These are phyloP conservation scores for Onthophagus taurus DNA, from an alignment of 1,140 invertebrate species.

Conservation along the genomic window DNA sequence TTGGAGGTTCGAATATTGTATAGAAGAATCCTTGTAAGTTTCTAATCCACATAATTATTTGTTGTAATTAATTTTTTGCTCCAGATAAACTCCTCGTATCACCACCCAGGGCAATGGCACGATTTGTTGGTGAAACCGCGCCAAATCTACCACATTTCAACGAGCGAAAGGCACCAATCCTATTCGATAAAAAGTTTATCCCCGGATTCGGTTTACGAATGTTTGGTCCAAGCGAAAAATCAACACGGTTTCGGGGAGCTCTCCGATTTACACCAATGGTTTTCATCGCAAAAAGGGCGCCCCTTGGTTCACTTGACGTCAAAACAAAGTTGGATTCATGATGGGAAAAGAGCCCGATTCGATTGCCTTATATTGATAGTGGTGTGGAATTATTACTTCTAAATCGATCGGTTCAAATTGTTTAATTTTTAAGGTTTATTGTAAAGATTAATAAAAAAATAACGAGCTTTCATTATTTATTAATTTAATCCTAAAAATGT, in stretches of 20 bases:
- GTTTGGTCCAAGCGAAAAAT: conserved; percentile 55
- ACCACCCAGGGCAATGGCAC: conserved; percentile 62
- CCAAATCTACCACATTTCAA: conserved; percentile 30
- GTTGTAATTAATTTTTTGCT: not conserved
- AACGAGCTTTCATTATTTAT: too few relatives aligned
- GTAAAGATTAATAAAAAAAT: too few relatives aligned
- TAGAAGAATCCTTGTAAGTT: conserved; percentile 49
- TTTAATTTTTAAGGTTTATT: too few relatives aligned
- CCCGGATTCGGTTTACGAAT: conserved; percentile 52
- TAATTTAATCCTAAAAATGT: too few relatives aligned
- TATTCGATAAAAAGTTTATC: conserved; percentile 43
- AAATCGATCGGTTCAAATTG: too few relatives aligned
- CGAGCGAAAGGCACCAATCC: conserved; percentile 28
- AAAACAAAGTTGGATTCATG: too few relatives aligned
- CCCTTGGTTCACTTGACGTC: conserved; percentile 12
- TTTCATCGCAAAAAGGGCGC: conserved; percentile 27
- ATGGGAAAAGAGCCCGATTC: too few relatives aligned
- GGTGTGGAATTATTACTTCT: too few relatives aligned
- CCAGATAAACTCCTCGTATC: conserved; percentile 62
- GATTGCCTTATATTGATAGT: too few relatives aligned
- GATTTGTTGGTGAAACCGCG: conserved; percentile 43
- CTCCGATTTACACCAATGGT: conserved; percentile 36
- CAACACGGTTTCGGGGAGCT: conserved; percentile 56
- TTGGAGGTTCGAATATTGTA: conserved; percentile 54
- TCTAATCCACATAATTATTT: not conserved